Conservation (phyloP, 53 echinoderm and acorn worm species). For the Stichopus horrens region DNA sequence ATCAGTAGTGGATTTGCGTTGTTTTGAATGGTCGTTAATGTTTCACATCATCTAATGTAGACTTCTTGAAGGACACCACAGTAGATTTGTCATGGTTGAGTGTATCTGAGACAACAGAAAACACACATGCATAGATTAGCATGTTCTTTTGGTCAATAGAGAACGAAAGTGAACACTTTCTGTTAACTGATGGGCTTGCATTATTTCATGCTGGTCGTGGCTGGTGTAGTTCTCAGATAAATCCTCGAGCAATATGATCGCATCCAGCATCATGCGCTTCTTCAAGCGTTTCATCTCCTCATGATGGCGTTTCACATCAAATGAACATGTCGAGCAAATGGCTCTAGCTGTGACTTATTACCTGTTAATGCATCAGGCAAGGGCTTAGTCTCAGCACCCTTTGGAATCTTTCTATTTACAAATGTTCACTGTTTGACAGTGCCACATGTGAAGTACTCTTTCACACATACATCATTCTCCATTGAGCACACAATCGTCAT, state of each 20-base stretch:
- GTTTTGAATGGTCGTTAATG: slow-evolving; percentile 15
- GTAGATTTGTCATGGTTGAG: slow-evolving; percentile 24
- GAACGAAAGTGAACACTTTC: slow-evolving; percentile 28
- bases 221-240: slow-evolving; percentile 27
- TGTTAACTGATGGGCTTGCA: slow-evolving; percentile 23
- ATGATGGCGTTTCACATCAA: slow-evolving; percentile 24
- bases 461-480: slow-evolving; percentile 1
- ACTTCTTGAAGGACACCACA: slow-evolving; percentile 13
- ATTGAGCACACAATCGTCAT: slow-evolving; percentile 11
- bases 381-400: not conserved
- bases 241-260: slow-evolving; percentile 10
- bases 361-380: slow-evolving; percentile 16
- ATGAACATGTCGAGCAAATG: slow-evolving; percentile 32
- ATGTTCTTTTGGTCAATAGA: slow-evolving; percentile 9
- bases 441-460: slow-evolving; percentile 21
- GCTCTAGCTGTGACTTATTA: not conserved
- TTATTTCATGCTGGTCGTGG: slow-evolving; percentile 18
- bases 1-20: slow-evolving; percentile 21
- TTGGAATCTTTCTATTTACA: not conserved
- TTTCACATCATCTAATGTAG: not conserved
- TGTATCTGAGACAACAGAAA: slow-evolving; percentile 27
- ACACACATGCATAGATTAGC: slow-evolving; percentile 12
- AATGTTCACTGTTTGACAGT: not conserved
- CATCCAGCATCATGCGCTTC: not conserved
- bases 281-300: slow-evolving; percentile 28